Evolutionary conservation across 2,113 vertebrate species (phyloP), one percentile per base, ranked within the genome.

Genomic region (Mohoua ochrocephala): DNA sequence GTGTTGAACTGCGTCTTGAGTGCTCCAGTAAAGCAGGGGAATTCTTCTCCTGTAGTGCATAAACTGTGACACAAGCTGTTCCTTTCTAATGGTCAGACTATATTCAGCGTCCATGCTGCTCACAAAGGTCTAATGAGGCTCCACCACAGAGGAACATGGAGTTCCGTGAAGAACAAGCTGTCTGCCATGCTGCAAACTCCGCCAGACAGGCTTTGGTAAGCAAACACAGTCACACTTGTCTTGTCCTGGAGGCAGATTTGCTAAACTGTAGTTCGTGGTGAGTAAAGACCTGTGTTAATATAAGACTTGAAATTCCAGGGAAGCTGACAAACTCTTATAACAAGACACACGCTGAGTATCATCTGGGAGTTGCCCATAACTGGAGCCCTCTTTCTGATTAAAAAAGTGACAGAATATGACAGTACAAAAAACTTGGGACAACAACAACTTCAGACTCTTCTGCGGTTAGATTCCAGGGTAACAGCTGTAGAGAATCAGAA

Each of bases 41-140:
- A 27, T 42, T 39, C 33, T 74, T 64, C 54, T 73, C 27, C 50
- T 45, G 22, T 52, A 30, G 24, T 10, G 3, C 39, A 35, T 42
- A 41, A 83, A 26, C 41, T 28, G 30, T 89, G 53, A 94, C 41
- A 49, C 3, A 50, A 76, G 45, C 44, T n/a, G 9, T 68, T 92
- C 78, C 27, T 67, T 94, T 96, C 30, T 76, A 65, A 19, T 45
- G 27, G 50, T 37, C 75, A 98, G 96, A 97, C 79, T 96, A 96
- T n/a, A 93, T 96, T 52, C 95, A 96, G 33, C 95, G 84, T 23
- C 97, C 97, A 2, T 96, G 94, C 54, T 97, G 95, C 77, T 97
- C 91, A 77, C 89, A 77, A 45, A 96, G 89, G 23, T 97, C 98
- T 93, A 96, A 97, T 42, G 95, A 97, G 85, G 86, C 93, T 5